Percentiles rank a stretch among this genome's conserved stretches.
Conservation (phyloP, 2,888 invertebrate species). For the Ypsolopha scabrella region DNA sequence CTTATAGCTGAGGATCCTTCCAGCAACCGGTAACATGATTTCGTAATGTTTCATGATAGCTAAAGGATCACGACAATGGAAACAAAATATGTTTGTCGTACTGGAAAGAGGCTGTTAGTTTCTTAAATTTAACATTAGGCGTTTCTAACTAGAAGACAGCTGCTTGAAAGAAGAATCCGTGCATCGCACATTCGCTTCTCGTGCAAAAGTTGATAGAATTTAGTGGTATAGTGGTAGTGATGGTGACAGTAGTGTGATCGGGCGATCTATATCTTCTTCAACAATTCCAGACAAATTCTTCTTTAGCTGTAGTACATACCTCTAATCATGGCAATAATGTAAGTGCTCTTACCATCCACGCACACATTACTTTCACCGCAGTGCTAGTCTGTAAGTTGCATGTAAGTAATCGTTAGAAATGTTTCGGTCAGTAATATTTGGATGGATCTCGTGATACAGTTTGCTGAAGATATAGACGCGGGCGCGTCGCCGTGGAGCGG, state of each 20-base stretch:
- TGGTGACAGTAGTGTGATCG: constrained; percentile 49
- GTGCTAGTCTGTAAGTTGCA: constrained; percentile 24
- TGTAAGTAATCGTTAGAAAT: constrained; percentile 19
- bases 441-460: constrained; percentile 1
- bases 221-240: constrained; percentile 54
- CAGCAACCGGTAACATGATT: constrained; percentile 29
- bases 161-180: constrained; percentile 68
- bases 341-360: constrained; percentile 19
- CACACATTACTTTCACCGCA: constrained; percentile 10
- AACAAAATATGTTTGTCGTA: constrained; percentile 1
- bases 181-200: constrained; percentile 69
- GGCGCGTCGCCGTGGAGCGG: constrained; percentile 47
- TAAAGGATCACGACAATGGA: background rate
- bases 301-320: constrained; percentile 26
- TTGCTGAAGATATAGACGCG: constrained; percentile 60
- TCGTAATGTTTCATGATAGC: background rate
- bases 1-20: constrained; percentile 39
- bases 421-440: constrained; percentile 6
- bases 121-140: constrained; percentile 64
- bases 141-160: constrained; percentile 67
- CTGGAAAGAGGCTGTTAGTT: constrained; percentile 42
- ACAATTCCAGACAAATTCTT: constrained; percentile 17
- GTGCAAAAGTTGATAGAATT: constrained; percentile 59
- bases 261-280: constrained; percentile 61
- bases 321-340: constrained; percentile 19